Evolutionary conservation across 2,797 vertebrate species (phyloP), one percentile per base, ranked within the genome.

Genomic region (Rhabdomys pumilio): DNA sequence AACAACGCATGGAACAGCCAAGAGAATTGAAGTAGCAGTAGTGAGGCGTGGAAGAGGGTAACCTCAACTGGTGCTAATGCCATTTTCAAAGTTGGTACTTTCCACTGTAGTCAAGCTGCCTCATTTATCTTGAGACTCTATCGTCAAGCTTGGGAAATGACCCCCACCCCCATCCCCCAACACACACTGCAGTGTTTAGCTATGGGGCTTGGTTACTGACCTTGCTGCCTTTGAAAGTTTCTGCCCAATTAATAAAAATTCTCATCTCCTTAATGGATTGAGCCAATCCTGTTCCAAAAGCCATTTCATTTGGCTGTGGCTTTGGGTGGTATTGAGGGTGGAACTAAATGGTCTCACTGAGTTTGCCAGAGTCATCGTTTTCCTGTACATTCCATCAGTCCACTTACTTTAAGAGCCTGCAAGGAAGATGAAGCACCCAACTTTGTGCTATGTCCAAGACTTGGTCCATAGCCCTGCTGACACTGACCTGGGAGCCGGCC

Each of bases 231-330:
- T 98, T 97, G 91, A 97, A 92, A 96, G 20, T 92, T 95, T 95
- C 77, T 95, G 89, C 57, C 50, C 92, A 94, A 95, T 97, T 97
- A 97, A 96, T 95, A 96, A 82, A 93, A 92, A n/a, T 41, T 85
- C 72, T 97, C 96, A 97, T 97, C 55, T 95, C 89, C 90, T 95
- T 97, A 97, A 97, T 97, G 95, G 95, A 96, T 96, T 94, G 81
- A 95, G 38, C 61, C 92, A 96, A 44, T 96, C 93, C 75, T 88
- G 91, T 97, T 97, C 97, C 97, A 98, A 96, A 83, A 96, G 57
- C 67, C 77, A 96, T 97, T 97, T 97, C 90, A 97, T 97, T 97
- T 97, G 96, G 94, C 96, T 90, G 38, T 94, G 72, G 59, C 90
- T 94, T 83, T 97, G 83, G 77, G 17, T 85, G n/a, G 82, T 92